Evolutionary conservation across 2,113 vertebrate species (phyloP).

Genomic region (Euleptes europaea): DNA sequence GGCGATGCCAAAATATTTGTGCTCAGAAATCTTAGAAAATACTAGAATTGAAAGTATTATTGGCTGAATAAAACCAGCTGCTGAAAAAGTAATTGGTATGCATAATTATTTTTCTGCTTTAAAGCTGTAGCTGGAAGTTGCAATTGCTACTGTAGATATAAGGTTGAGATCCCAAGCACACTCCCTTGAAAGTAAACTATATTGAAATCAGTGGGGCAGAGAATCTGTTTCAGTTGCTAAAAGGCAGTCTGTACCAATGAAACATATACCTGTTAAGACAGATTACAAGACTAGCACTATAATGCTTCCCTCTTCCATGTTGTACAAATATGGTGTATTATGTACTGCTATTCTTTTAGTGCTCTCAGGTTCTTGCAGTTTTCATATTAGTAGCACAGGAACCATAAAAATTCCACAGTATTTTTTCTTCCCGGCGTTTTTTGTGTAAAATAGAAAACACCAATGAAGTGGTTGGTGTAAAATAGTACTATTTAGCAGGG

Average conservation of each 20-base stretch:
- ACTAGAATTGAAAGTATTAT: slow-evolving; percentile 42
- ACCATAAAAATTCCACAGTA: slow-evolving; percentile 12
- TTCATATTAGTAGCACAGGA: slow-evolving; percentile 36
- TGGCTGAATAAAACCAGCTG: slow-evolving; percentile 38
- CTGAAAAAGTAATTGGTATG: slow-evolving; percentile 31
- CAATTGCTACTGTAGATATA: background rate
- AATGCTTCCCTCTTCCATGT: slow-evolving; percentile 27
- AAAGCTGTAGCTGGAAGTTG: slow-evolving; percentile 35
- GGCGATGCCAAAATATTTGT: slow-evolving; percentile 21
- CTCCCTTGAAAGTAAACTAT: background rate
- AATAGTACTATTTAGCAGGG: background rate
- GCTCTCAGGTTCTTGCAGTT: slow-evolving; percentile 41
- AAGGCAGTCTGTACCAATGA: slow-evolving; percentile 14
- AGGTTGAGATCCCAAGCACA: background rate
- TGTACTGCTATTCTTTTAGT: slow-evolving; percentile 29
- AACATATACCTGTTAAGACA: slow-evolving; percentile 23
- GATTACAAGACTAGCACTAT: slow-evolving; percentile 17
- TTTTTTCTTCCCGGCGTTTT: slow-evolving; percentile 41
- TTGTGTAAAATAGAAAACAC: slow-evolving; percentile 34
- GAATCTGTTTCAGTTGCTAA: background rate
- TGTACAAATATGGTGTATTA: slow-evolving; percentile 31
- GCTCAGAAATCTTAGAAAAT: slow-evolving; percentile 26
- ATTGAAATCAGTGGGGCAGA: background rate
- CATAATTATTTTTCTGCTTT: background rate
- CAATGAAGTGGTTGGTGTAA: slow-evolving; percentile 24